A percentile compares a stretch with the other conserved stretches of the same genome.
phyloP scores from a whole-genome alignment of 2,113 vertebrate genomes.

The Lophotis ruficrista region DNA sequence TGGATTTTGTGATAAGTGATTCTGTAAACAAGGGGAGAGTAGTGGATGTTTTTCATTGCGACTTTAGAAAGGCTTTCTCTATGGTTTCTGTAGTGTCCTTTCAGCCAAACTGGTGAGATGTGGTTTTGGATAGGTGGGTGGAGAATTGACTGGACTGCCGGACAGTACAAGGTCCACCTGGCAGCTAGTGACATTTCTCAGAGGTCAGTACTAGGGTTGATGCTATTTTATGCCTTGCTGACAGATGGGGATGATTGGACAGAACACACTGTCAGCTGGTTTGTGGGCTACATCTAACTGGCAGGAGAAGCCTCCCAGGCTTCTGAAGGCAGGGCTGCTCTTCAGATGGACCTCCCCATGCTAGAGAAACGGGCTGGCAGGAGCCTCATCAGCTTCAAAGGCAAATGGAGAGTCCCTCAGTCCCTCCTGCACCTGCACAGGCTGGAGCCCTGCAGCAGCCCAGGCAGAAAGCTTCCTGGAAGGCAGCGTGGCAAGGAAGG shows the following conservation, averaged over 20 bases:
- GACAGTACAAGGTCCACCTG: not conserved
- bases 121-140: not conserved
- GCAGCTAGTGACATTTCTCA: not conserved
- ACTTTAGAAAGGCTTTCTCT: not conserved
- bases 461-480: not conserved
- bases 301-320: not conserved
- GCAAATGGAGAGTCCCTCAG: not conserved
- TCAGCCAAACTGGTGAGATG: not conserved
- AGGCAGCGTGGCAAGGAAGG: not conserved
- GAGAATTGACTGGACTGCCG: not conserved
- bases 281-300: not conserved
- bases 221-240: not conserved
- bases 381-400: rapidly evolving
- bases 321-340: not conserved
- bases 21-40: not conserved
- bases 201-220: not conserved
- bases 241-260: rapidly evolving
- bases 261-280: not conserved
- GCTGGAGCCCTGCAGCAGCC: not conserved
- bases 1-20: not conserved
- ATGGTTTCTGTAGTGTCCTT: not conserved
- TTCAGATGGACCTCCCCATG: not conserved
- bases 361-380: not conserved
- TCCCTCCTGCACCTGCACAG: not conserved
- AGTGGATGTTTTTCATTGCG: not conserved